Conservation (phyloP, 2,888 invertebrate species). For the Drosophila kuntzei region DNA sequence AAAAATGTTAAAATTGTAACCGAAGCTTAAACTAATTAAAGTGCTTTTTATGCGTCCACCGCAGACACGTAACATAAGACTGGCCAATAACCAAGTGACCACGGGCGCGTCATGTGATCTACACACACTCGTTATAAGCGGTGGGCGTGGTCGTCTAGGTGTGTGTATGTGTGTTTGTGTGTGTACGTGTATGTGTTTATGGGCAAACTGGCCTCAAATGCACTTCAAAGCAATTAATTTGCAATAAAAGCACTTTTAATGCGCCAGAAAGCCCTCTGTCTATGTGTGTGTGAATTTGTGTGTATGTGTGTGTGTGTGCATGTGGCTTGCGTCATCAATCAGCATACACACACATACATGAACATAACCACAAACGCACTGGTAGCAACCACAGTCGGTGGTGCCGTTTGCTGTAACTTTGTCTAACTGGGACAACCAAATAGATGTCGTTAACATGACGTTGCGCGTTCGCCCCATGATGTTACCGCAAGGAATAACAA, state of each 20-base stretch:
- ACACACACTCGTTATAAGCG: constrained; percentile 1
- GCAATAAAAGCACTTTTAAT: constrained; percentile 74
- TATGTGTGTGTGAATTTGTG: constrained; percentile 9
- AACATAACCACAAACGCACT: constrained; percentile 17
- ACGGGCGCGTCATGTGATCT: constrained; percentile 61
- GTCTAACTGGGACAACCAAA: constrained; percentile 29
- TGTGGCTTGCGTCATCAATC: constrained; percentile 44
- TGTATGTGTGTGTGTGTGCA: constrained; percentile 14
- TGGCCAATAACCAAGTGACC: constrained; percentile 42
- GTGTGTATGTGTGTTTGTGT: constrained; percentile 6
- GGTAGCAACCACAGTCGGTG: constrained; percentile 3
- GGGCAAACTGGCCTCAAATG: constrained; percentile 49
- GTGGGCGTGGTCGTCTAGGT: constrained; percentile 20
- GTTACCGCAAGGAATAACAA: neutral
- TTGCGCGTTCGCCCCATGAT: constrained; percentile 44
- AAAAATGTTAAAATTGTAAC: constrained; percentile 16
- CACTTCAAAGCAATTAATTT: constrained; percentile 79
- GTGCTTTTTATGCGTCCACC: constrained; percentile 41
- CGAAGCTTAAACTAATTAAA: constrained; percentile 59
- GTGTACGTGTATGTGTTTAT: constrained; percentile 37
- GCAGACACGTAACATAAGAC: constrained; percentile 48
- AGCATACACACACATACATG: constrained; percentile 3
- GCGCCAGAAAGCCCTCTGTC: constrained; percentile 10
- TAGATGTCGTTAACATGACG: constrained; percentile 20
- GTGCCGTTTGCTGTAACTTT: constrained; percentile 1